Percentiles rank a stretch among this genome's conserved stretches.
phyloP scores from a whole-genome alignment of 2,888 invertebrate genomes.

The Tuta absoluta region DNA sequence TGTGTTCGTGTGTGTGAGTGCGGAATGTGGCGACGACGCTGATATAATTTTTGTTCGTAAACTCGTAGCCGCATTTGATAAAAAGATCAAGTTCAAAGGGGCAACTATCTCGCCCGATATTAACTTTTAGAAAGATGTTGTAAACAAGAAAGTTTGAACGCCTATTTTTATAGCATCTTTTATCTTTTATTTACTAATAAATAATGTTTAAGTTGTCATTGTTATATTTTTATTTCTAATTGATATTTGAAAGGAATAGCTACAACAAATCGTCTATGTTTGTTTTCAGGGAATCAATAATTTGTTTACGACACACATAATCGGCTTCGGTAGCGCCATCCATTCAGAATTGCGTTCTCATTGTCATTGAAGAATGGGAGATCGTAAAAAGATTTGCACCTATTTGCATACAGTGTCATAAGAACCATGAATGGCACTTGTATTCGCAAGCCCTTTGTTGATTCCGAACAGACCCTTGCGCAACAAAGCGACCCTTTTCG shows the following conservation, averaged over 20 bases:
- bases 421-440: constrained; percentile 55
- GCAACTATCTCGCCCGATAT: constrained; percentile 49
- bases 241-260: not conserved
- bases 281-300: constrained; percentile 44
- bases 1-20: constrained; percentile 56
- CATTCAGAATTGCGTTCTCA: constrained; percentile 49
- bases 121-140: constrained; percentile 41
- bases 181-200: not conserved
- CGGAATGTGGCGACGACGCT: constrained; percentile 66
- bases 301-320: constrained; percentile 59
- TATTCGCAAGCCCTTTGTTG: constrained; percentile 54
- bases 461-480: constrained; percentile 40
- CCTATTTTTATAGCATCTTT: not conserved
- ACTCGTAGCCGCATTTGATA: constrained; percentile 66
- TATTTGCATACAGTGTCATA: constrained; percentile 73
- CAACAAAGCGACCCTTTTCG: constrained; percentile 58
- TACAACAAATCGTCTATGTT: not conserved
- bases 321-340: constrained; percentile 61
- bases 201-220: not conserved
- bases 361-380: constrained; percentile 52
- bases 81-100: constrained; percentile 79
- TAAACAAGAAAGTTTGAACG: constrained; percentile 2
- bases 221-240: not conserved
- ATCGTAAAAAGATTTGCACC: constrained; percentile 64
- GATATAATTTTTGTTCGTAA: constrained; percentile 68